phyloP scores from a whole-genome alignment of 2,888 invertebrate genomes.

The Sarcophaga rosellei region DNA sequence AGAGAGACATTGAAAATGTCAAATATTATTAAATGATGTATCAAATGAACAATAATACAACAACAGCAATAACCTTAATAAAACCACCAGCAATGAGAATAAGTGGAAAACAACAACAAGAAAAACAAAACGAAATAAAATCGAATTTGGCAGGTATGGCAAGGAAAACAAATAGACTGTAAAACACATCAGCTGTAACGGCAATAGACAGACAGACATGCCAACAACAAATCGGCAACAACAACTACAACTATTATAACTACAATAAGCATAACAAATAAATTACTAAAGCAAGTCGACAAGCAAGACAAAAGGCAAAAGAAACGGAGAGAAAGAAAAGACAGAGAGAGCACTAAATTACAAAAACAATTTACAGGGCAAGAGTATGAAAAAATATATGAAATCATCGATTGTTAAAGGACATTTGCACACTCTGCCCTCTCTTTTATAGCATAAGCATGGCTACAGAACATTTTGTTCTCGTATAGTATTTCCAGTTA shows the following conservation, averaged over 20 bases:
- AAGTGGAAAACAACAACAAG: neutral
- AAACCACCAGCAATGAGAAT: neutral
- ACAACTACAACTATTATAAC: too few species aligned
- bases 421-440: neutral
- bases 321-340: neutral
- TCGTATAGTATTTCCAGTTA: neutral
- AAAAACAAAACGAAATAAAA: constrained; percentile 21
- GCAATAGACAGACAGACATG: neutral
- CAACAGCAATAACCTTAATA: neutral
- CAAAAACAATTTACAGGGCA: too few species aligned
- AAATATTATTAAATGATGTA: constrained; percentile 43
- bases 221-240: neutral
- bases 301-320: neutral
- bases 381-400: neutral
- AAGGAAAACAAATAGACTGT: neutral
- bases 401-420: neutral
- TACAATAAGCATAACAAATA: neutral
- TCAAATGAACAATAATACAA: constrained; percentile 1
- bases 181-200: neutral
- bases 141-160: constrained; percentile 33
- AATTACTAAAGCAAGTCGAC: neutral
- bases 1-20: constrained; percentile 36
- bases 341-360: neutral
- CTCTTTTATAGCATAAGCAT: neutral
- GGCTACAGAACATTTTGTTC: neutral